These are phyloP conservation scores for Thymelicus acteon DNA, from an alignment of 2,888 invertebrate genomes.

Conservation along the genomic window DNA sequence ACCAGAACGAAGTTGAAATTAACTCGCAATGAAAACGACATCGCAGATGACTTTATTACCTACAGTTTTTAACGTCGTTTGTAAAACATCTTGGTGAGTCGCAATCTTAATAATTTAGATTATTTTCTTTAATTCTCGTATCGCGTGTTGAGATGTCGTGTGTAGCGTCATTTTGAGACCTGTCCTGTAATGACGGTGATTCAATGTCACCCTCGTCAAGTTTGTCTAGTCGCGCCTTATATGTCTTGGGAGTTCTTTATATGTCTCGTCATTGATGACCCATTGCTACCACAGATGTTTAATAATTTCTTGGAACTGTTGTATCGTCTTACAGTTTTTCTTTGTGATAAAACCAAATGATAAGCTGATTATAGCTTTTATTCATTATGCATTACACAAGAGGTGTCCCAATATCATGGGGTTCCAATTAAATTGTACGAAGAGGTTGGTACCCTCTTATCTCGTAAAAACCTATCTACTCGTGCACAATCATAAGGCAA, in stretches of 20 bases:
- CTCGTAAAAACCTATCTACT: too few species aligned
- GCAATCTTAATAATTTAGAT: constrained; percentile 53
- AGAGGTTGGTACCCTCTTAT: too few species aligned
- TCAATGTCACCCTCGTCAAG: constrained; percentile 46
- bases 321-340: too few species aligned
- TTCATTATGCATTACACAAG: too few species aligned
- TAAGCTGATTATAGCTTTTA: too few species aligned
- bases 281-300: neutral
- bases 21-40: constrained; percentile 23
- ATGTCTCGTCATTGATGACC: too few species aligned
- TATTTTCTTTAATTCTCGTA: constrained; percentile 59
- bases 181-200: constrained; percentile 48
- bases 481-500: too few species aligned
- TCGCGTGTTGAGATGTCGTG: constrained; percentile 56
- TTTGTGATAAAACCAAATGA: too few species aligned
- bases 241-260: neutral
- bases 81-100: constrained; percentile 39
- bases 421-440: too few species aligned
- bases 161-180: constrained; percentile 49
- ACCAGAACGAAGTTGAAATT: constrained; percentile 1
- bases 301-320: too few species aligned
- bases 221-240: constrained; percentile 10
- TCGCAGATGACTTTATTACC: constrained; percentile 25
- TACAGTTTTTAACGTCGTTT: constrained; percentile 24
- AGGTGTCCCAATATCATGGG: too few species aligned